phyloP scores from a whole-genome alignment of 2,888 invertebrate species.

The Geotrupes spiniger region DNA sequence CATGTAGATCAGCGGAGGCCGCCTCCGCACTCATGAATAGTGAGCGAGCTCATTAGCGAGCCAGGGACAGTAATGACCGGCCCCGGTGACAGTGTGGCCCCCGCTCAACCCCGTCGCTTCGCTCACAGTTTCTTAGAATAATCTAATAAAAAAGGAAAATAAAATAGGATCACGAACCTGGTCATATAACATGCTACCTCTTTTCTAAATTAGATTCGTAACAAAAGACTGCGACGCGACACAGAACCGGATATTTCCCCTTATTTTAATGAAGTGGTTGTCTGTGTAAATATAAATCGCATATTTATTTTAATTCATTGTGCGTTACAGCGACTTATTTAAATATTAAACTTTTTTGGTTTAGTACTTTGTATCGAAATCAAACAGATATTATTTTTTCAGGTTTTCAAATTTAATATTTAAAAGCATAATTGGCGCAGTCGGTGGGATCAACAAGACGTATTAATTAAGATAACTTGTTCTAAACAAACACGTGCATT shows the following conservation, averaged over 20 bases:
- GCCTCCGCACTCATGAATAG: conserved; percentile 46
- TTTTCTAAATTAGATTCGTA: conserved; percentile 15
- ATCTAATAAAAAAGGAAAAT: conserved; percentile 15
- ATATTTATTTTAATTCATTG: too few species aligned
- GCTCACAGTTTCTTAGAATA: conserved; percentile 15
- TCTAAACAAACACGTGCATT: too few species aligned
- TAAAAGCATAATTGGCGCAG: too few species aligned
- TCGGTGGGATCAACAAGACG: too few species aligned
- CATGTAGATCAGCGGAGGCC: conserved; percentile 17
- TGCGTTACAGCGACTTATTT: too few species aligned
- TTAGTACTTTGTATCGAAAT: too few species aligned
- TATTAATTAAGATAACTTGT: too few species aligned
- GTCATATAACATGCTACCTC: conserved; percentile 14
- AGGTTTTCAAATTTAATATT: too few species aligned
- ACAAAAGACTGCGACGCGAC: conserved; percentile 4
- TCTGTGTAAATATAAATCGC: too few species aligned
- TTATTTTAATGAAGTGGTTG: too few species aligned
- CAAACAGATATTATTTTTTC: too few species aligned
- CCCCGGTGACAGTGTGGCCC: conserved; percentile 23
- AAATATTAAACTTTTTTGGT: too few species aligned
- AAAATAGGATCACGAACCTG: conserved; percentile 16
- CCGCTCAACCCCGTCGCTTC: neutral
- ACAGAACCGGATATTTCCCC: neutral
- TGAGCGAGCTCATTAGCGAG: conserved; percentile 44
- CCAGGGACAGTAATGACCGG: conserved; percentile 39